phyloP scores from a whole-genome alignment of 2,113 vertebrate species.

The zebrafish (Danio rerio) region DNA sequence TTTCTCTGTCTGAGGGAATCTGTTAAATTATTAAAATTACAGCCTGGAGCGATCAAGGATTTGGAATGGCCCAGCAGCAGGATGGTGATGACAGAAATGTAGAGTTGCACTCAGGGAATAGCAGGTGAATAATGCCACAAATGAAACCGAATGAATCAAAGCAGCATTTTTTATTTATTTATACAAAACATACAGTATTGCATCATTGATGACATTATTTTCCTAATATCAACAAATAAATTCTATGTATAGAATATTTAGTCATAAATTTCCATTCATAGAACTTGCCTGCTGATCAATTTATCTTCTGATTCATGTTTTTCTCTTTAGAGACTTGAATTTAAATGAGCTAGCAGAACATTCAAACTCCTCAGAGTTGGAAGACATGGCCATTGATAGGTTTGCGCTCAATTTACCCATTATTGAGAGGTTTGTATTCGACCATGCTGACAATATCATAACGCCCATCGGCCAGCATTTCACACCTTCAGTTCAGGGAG shows the following conservation, averaged over 20 bases:
- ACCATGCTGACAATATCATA: slow-evolving; percentile 11
- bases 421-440: neutral
- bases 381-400: neutral
- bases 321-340: slow-evolving; percentile 18
- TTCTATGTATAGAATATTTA: no score
- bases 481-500: slow-evolving; percentile 14
- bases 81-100: slow-evolving; percentile 51
- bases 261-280: neutral
- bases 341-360: neutral
- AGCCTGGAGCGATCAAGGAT: slow-evolving; percentile 45
- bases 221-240: no score
- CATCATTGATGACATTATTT: no score
- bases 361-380: neutral
- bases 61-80: slow-evolving; percentile 46
- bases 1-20: neutral
- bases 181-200: no score
- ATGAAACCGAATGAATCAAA: no score
- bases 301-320: neutral
- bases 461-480: neutral
- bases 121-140: slow-evolving; percentile 24
- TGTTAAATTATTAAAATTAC: slow-evolving; percentile 24
- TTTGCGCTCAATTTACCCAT: no score
- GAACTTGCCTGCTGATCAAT: neutral
- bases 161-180: no score
- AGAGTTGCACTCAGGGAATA: neutral